These are phyloP conservation scores for Sparus aurata DNA, from an alignment of 2,797 vertebrate species.

Conservation along the genomic window DNA sequence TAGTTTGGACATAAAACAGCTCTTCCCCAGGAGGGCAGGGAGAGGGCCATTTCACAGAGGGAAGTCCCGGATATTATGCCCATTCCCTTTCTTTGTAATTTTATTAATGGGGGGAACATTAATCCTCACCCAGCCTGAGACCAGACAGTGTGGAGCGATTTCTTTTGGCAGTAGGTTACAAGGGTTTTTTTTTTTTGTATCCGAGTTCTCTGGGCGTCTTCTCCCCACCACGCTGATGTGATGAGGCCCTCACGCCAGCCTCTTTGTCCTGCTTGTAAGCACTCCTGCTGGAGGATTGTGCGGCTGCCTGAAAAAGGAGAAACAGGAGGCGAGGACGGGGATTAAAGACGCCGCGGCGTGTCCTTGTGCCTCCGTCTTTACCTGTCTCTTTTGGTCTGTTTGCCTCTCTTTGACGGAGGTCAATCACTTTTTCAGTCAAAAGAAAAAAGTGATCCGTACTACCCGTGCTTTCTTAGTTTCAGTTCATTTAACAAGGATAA, in stretches of 20 bases:
- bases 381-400: constrained; percentile 39
- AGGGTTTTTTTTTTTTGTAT: constrained; percentile 32
- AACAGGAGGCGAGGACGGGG: not conserved
- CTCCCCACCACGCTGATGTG: constrained; percentile 4
- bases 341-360: constrained; percentile 20
- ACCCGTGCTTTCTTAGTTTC: constrained; percentile 51
- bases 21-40: constrained; percentile 51
- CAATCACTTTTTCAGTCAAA: constrained; percentile 60
- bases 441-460: constrained; percentile 44
- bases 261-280: constrained; percentile 30
- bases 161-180: constrained; percentile 27
- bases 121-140: constrained; percentile 58
- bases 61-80: constrained; percentile 52
- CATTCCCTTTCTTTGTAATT: constrained; percentile 58
- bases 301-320: constrained; percentile 15
- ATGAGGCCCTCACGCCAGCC: constrained; percentile 20
- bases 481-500: constrained; percentile 70
- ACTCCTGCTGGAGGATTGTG: constrained; percentile 30
- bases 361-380: constrained; percentile 52
- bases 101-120: constrained; percentile 56
- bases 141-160: constrained; percentile 30
- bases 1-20: constrained; percentile 61
- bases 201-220: constrained; percentile 12
- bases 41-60: constrained; percentile 55
- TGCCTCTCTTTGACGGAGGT: constrained; percentile 51